Evolutionary conservation across 2,797 vertebrate genomes (phyloP).

Genomic region (Chiroxiphia lanceolata): DNA sequence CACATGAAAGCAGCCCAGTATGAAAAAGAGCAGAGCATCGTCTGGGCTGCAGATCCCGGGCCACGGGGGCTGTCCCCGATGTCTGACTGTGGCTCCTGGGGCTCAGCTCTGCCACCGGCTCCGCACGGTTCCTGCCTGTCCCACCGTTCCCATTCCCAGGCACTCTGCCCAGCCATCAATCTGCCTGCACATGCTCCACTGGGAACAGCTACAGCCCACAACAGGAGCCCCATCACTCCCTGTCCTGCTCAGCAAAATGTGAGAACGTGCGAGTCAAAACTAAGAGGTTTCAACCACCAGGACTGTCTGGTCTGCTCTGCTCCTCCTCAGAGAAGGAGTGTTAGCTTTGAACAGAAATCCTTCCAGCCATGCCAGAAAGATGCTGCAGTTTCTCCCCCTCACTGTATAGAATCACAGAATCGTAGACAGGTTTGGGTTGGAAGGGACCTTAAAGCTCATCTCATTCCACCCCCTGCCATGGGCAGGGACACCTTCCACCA

Average conservation of each 20-base stretch:
- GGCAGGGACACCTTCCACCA: neutral
- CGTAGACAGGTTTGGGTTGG: neutral
- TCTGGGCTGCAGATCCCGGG: neutral
- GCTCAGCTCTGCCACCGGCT: neutral
- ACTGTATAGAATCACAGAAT: neutral
- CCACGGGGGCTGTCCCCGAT: fast-evolving
- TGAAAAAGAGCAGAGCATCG: neutral
- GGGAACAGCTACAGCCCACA: neutral
- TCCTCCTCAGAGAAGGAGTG: neutral
- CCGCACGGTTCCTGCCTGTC: neutral
- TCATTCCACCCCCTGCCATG: fast-evolving
- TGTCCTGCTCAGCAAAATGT: neutral
- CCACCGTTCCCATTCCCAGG: neutral
- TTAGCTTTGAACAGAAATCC: neutral
- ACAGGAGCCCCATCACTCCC: neutral
- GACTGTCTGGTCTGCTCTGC: neutral
- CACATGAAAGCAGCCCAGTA: conserved; percentile 33
- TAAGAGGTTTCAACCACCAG: neutral
- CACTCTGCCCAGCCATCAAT: neutral
- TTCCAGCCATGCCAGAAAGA: neutral
- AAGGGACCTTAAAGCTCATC: neutral
- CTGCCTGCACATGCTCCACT: fast-evolving
- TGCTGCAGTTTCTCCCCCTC: neutral
- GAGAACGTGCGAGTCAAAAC: neutral
- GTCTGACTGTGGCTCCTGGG: neutral